Evolutionary conservation across 2,888 invertebrate species (phyloP), one percentile per base, ranked within the genome.

Genomic region (Diarsia rubi): DNA sequence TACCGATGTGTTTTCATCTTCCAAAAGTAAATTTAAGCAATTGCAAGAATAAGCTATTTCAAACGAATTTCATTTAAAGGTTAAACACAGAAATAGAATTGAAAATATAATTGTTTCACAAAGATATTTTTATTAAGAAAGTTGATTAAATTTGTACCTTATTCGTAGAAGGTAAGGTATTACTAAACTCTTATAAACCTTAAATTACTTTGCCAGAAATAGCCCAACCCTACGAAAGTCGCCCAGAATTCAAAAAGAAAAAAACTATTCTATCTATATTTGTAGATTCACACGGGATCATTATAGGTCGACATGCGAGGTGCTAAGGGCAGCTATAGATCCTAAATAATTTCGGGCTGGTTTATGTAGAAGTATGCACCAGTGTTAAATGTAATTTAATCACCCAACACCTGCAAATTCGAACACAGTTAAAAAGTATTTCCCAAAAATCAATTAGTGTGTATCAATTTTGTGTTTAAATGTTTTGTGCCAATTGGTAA

Each of bases 351-450:
- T 81, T 93, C 91, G 94, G 96, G 96, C 96, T 96, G 96, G 96
- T 95, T 91, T 95, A 96, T 96, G 96, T 96, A 96, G 92, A 96
- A 95, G 95, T 96, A 96, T 96, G 95, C 95, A 96, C 96, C 95
- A 93, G 94, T 95, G 93, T 95, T 72, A 75, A 73, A 69, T 87
- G 85, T 86, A 85, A 69, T 72, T 77, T 52, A 85, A 91, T 90
- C 84, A 90, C 91, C 90, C 86, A 91, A 88, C 82, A 89, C 91
- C 89, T 89, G 88, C 73, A 88, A 89, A 87, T 83, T 87, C 69
- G 87, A 89, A 83, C 85, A 88, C 85, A 88, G 21, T 86, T 73
- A 80, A 84, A 86, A 81, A 86, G 31, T 81, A 80, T 83, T 79
- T 76, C 86, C 19, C 9, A 59, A 83, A 90, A 88, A 77, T 57